These are phyloP conservation scores for Agrochola macilenta DNA, from an alignment of 2,888 invertebrate genomes.

Conservation along the genomic window DNA sequence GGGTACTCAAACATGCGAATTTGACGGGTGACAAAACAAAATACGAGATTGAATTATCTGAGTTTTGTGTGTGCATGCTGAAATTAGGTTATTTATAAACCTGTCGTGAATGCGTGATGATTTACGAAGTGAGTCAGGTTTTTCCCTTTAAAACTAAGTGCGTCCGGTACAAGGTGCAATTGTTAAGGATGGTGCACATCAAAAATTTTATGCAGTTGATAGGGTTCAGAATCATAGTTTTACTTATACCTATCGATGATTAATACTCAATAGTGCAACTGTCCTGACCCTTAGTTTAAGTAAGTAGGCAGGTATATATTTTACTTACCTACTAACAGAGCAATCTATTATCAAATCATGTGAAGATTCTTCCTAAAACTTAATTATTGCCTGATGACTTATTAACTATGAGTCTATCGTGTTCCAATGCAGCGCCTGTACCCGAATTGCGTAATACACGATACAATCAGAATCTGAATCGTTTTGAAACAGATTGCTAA, in stretches of 20 bases:
- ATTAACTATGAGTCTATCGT: background rate
- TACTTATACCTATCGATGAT: background rate
- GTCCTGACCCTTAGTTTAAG: no score
- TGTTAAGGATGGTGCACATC: background rate
- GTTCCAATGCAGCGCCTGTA: background rate
- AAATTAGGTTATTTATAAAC: slow-evolving; percentile 14
- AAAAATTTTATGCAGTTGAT: background rate
- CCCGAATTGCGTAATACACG: no score
- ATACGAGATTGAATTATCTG: background rate
- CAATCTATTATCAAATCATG: background rate
- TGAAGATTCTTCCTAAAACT: background rate
- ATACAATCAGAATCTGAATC: no score
- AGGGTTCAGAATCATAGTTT: background rate
- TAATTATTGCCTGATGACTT: background rate
- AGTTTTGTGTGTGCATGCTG: slow-evolving; percentile 5
- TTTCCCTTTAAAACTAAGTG: slow-evolving; percentile 13
- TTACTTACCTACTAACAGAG: background rate
- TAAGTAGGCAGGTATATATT: background rate
- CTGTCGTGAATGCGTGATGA: slow-evolving; percentile 1
- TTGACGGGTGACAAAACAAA: slow-evolving; percentile 21
- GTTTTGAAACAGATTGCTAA: no score
- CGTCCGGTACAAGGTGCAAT: background rate
- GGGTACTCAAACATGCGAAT: slow-evolving; percentile 22
- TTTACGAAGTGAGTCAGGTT: slow-evolving; percentile 20
- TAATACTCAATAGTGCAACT: background rate